Conservation (phyloP, 2,888 invertebrate species). For the Trachelus troglodyta region DNA sequence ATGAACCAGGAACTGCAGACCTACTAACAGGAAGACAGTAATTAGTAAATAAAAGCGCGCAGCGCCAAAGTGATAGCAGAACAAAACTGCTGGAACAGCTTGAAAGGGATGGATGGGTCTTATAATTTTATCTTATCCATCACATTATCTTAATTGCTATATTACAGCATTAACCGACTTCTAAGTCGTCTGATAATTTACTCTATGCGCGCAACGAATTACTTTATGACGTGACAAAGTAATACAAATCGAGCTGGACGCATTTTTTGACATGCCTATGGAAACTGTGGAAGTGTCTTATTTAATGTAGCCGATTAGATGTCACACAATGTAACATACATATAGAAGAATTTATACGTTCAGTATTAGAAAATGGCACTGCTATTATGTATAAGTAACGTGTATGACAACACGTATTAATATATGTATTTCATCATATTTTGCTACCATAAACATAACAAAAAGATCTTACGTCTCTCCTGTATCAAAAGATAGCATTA, state of each 20-base stretch:
- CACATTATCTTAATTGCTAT: background rate
- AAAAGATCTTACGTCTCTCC: background rate
- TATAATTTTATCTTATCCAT: background rate
- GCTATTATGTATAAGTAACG: slow-evolving; percentile 23
- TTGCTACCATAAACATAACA: background rate
- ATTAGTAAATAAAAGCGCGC: background rate
- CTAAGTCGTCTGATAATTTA: background rate
- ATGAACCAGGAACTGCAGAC: slow-evolving; percentile 63
- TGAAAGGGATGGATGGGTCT: background rate
- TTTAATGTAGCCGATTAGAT: background rate
- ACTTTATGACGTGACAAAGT: background rate
- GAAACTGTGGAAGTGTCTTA: background rate
- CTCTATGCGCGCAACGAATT: background rate
- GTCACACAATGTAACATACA: background rate
- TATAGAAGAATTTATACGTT: slow-evolving; percentile 27
- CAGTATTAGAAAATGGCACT: slow-evolving; percentile 35
- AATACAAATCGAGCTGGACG: background rate
- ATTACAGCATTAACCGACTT: background rate
- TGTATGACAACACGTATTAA: slow-evolving; percentile 30
- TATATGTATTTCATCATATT: slow-evolving; percentile 12
- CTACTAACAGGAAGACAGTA: slow-evolving; percentile 40
- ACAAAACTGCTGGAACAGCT: background rate
- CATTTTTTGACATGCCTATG: background rate
- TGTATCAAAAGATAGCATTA: background rate
- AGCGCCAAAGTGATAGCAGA: background rate